A percentile compares a stretch with the other conserved stretches of the same genome.
These are phyloP conservation scores for Monochamus saltuarius DNA, from an alignment of 1,140 invertebrate species.

Conservation along the genomic window DNA sequence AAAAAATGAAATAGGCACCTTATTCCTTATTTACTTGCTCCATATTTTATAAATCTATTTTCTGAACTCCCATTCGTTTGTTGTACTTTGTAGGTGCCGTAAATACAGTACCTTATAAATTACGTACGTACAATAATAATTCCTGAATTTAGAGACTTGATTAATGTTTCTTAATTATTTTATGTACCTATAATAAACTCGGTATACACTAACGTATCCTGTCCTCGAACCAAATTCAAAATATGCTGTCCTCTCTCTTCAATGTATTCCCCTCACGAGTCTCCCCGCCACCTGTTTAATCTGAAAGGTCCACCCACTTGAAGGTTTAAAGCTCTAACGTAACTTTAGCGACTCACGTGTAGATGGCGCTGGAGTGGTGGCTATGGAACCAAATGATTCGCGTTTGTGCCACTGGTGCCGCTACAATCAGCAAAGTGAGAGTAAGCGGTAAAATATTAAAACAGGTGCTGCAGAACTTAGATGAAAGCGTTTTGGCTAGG, in stretches of 20 bases:
- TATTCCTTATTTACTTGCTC: too few species aligned
- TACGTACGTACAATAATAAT: too few species aligned
- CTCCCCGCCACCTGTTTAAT: slow-evolving; percentile 22
- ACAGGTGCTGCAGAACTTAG: neutral
- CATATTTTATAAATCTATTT: too few species aligned
- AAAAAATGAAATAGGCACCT: too few species aligned
- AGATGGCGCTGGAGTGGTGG: neutral
- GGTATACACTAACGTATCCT: too few species aligned
- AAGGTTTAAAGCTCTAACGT: neutral
- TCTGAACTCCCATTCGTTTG: too few species aligned
- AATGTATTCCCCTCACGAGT: slow-evolving; percentile 25
- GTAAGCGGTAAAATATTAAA: slow-evolving; percentile 2
- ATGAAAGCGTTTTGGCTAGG: neutral
- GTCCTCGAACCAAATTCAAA: slow-evolving; percentile 1
- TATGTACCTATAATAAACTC: too few species aligned
- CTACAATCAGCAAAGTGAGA: neutral
- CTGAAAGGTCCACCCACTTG: slow-evolving; percentile 22
- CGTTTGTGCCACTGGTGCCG: neutral
- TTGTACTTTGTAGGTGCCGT: too few species aligned
- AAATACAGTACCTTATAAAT: too few species aligned
- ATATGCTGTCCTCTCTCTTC: slow-evolving; percentile 13
- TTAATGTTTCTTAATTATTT: too few species aligned
- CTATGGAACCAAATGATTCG: neutral
- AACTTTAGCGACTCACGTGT: slow-evolving; percentile 1
- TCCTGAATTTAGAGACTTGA: too few species aligned